Evolutionary conservation across 2,888 invertebrate genomes (phyloP), one percentile per base, ranked within the genome.

Genomic region (Pachycephus smyrnensis): DNA sequence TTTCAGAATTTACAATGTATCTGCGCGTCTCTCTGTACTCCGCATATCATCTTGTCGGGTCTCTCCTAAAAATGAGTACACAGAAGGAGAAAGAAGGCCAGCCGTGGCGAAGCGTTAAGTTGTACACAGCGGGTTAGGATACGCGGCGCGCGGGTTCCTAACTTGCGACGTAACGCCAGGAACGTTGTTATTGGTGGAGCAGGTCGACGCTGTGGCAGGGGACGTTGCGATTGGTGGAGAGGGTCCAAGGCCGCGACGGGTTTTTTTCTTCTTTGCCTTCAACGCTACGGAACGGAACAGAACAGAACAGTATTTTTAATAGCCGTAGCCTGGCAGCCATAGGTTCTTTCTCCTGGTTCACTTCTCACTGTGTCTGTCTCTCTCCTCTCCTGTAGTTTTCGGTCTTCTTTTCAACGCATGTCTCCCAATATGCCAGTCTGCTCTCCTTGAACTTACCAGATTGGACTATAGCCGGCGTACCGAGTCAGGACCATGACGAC

Each of bases 231-330:
- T 82, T 76, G 74, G 77, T 77, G 69, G 79, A 80, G 80, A 79
- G 78, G 79, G 76, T 80, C 81, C 82, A 85, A 84, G 82, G 86
- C 76, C 82, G 79, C 74, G 77, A 71, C 74, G 73, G 78, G 81
- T 82, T 82, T 81, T 80, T 81, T 84, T 82, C 76, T 79, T 77
- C 74, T 80, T 71, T 84, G 81, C 75, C 79, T 77, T 75, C 68
- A 36, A 78, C 75, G 76, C 74, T 73, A 40, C 12, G 75, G 75
- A 33, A 40, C 12, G 75, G 75, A 33, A 33, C 33, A 33, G 33
- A 78, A 76, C 78, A 80, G 76, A 81, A 80, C 82, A 76, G 80
- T n/a, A 75, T 75, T 75, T 77, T 82, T 81, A 74, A 23, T 31
- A 68, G 30, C 31, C 31, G 73, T 55, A 55, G 55, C 74, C 23